A percentile compares a stretch with the other conserved stretches of the same genome.
These are phyloP conservation scores for Toxotes lorentzi DNA, from an alignment of 2,797 vertebrate species.

Conservation along the genomic window DNA sequence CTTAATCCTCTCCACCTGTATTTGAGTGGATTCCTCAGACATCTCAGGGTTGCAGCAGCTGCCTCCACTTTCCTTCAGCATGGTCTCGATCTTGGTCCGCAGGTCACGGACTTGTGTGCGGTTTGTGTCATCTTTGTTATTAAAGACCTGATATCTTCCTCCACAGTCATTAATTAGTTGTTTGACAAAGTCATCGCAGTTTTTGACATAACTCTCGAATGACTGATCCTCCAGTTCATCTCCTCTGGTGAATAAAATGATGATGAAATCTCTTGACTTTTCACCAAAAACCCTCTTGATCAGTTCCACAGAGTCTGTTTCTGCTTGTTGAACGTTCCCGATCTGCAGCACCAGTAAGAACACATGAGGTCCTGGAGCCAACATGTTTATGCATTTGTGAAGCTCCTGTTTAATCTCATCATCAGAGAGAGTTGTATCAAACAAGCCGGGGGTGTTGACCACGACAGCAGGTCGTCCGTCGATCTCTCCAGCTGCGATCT, in stretches of 20 bases:
- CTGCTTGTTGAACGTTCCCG: constrained; percentile 32
- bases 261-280: constrained; percentile 13
- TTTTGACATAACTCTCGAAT: not conserved
- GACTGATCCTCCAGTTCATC: constrained; percentile 2
- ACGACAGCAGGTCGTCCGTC: constrained; percentile 30
- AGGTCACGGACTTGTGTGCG: constrained; percentile 37
- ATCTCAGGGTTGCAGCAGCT: constrained; percentile 30
- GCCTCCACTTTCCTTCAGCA: constrained; percentile 15
- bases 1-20: not conserved
- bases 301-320: constrained; percentile 24
- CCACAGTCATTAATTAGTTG: constrained; percentile 29
- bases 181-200: not conserved
- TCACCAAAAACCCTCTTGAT: constrained; percentile 49
- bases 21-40: constrained; percentile 1
- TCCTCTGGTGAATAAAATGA: constrained; percentile 57
- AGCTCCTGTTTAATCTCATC: constrained; percentile 18
- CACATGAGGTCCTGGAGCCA: constrained; percentile 61
- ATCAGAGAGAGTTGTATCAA: constrained; percentile 6
- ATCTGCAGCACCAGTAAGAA: constrained; percentile 61
- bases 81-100: constrained; percentile 16
- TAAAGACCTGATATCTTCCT: constrained; percentile 45
- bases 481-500: not conserved
- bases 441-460: constrained; percentile 50
- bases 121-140: constrained; percentile 22
- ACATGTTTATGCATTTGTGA: constrained; percentile 25